These are phyloP conservation scores for Hapalemur alaotrensis DNA, from an alignment of 2,797 vertebrate species.

Conservation along the genomic window DNA sequence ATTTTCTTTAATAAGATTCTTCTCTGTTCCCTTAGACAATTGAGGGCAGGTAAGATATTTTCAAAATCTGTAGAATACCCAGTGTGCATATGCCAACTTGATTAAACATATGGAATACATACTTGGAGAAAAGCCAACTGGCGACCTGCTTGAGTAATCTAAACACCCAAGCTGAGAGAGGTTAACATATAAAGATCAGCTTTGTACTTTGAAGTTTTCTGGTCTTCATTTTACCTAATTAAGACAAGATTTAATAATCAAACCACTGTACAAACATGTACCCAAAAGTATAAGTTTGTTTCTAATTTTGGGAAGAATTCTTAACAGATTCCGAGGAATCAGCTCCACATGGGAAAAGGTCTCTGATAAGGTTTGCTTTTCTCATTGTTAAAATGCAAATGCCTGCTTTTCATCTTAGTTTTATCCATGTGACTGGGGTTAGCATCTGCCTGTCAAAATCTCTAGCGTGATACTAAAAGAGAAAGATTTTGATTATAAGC, in stretches of 20 bases:
- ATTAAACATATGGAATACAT: conserved; percentile 88
- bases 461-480: conserved; percentile 39
- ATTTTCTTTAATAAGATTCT: conserved; percentile 70
- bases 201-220: conserved; percentile 87
- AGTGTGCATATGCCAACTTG: conserved; percentile 81
- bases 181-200: conserved; percentile 86
- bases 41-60: conserved; percentile 84
- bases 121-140: conserved; percentile 84
- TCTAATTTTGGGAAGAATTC: conserved; percentile 86
- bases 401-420: conserved; percentile 60
- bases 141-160: conserved; percentile 85
- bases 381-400: conserved; percentile 61
- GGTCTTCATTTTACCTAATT: conserved; percentile 87
- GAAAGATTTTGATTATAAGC: background rate
- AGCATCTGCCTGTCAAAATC: conserved; percentile 1
- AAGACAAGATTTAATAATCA: conserved; percentile 88
- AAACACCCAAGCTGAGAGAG: conserved; percentile 88
- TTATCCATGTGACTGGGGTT: conserved; percentile 38
- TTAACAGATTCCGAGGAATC: conserved; percentile 83
- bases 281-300: conserved; percentile 84
- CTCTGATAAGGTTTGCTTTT: conserved; percentile 77
- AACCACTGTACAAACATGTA: conserved; percentile 87
- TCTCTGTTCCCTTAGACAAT: conserved; percentile 77
- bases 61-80: conserved; percentile 80
- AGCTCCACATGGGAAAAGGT: conserved; percentile 77